These are phyloP conservation scores for Irena cyanogastra DNA, from an alignment of 2,113 vertebrate genomes.

Conservation along the genomic window DNA sequence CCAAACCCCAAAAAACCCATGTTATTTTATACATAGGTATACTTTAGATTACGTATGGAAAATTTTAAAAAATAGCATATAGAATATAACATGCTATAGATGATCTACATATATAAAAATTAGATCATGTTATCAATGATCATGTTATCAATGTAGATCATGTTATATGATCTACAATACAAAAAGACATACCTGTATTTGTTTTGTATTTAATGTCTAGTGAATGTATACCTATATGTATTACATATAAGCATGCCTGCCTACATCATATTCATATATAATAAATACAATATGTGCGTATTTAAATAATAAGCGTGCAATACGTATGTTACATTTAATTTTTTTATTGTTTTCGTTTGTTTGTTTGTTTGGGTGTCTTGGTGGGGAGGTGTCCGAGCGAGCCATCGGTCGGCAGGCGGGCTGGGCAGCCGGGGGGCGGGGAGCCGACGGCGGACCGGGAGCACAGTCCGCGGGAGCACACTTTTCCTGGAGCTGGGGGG, in stretches of 20 bases:
- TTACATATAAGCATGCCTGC: not conserved
- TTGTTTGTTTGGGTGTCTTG: not conserved
- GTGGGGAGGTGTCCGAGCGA: not conserved
- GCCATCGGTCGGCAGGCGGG: not conserved
- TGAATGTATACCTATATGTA: not conserved
- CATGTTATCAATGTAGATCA: too few species aligned
- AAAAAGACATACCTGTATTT: not conserved
- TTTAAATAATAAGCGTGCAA: not conserved
- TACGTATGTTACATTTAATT: not conserved
- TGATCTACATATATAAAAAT: not conserved
- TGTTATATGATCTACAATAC: too few species aligned
- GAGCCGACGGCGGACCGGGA: not conserved
- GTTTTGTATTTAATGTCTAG: not conserved
- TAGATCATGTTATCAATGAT: not conserved
- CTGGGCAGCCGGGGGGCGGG: not conserved
- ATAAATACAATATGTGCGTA: not conserved
- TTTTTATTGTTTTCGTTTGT: not conserved
- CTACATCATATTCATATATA: too few species aligned
- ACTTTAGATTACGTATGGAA: not conserved
- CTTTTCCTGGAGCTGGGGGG: not conserved
- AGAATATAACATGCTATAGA: not conserved
- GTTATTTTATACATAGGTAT: not conserved
- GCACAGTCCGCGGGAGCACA: not conserved
- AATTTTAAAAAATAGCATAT: not conserved
- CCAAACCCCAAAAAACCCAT: rapidly evolving